phyloP scores from a whole-genome alignment of 2,888 invertebrate genomes.

The Danaus chrysippus region DNA sequence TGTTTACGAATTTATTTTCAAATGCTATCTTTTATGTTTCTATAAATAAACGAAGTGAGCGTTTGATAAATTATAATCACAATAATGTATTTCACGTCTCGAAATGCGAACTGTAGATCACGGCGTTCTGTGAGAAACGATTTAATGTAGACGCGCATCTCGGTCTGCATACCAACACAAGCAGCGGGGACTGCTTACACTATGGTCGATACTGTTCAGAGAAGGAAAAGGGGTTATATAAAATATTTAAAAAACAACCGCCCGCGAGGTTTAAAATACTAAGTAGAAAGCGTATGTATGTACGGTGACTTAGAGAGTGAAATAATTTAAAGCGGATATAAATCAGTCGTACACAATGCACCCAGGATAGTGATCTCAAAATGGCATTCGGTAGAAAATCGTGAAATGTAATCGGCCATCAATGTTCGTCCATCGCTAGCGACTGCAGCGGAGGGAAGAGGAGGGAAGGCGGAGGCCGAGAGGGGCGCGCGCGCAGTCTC shows the following conservation, averaged over 20 bases:
- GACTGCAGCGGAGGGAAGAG: constrained; percentile 14
- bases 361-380: constrained; percentile 23
- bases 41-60: neutral
- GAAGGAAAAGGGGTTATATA: neutral
- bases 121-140: constrained; percentile 4
- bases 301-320: neutral
- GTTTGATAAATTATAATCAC: neutral
- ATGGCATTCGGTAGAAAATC: constrained; percentile 20
- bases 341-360: constrained; percentile 13
- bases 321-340: constrained; percentile 8
- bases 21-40: neutral
- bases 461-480: constrained; percentile 24
- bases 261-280: neutral
- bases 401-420: constrained; percentile 23
- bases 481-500: constrained; percentile 32
- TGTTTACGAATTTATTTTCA: neutral
- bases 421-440: constrained; percentile 15
- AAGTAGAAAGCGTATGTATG: neutral
- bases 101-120: constrained; percentile 3
- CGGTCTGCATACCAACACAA: constrained; percentile 2
- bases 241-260: no score
- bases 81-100: constrained; percentile 6
- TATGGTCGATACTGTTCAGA: neutral
- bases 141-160: neutral
- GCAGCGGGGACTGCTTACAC: neutral